These are phyloP conservation scores for Athalia circularis DNA, from an alignment of 2,888 invertebrate species.

Conservation along the genomic window DNA sequence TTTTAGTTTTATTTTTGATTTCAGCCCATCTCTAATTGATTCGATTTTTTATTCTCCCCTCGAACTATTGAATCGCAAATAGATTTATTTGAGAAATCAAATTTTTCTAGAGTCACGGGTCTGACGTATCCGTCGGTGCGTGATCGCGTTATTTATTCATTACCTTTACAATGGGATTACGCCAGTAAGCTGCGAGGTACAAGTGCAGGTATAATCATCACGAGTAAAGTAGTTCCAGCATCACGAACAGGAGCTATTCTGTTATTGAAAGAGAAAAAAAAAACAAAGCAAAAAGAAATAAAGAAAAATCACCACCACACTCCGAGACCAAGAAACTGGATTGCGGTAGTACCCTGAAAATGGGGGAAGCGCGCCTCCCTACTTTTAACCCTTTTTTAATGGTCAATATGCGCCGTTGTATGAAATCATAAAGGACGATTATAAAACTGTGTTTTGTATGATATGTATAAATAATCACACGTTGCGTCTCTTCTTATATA, in stretches of 20 bases:
- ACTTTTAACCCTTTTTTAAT: not conserved
- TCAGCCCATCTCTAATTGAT: too few species aligned
- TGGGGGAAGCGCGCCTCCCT: not conserved
- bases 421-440: not conserved
- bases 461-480: not conserved
- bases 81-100: too few species aligned
- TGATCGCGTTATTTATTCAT: conserved; percentile 41
- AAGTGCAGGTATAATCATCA: conserved; percentile 6
- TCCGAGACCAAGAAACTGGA: conserved; percentile 14
- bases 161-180: conserved; percentile 37
- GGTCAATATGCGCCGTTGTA: conserved; percentile 20
- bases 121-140: not conserved
- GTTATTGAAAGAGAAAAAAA: too few species aligned
- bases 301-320: too few species aligned
- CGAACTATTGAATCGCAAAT: too few species aligned
- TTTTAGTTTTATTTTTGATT: too few species aligned
- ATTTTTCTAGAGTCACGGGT: too few species aligned
- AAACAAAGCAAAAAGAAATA: too few species aligned
- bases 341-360: not conserved
- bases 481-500: not conserved
- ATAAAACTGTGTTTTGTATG: conserved; percentile 26
- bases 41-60: too few species aligned
- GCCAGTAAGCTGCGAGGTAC: conserved; percentile 30
- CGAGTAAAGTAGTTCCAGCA: too few species aligned
- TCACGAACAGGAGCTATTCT: not conserved